Conservation (phyloP, 2,797 vertebrate species). For the Poeciliopsis turneri region DNA sequence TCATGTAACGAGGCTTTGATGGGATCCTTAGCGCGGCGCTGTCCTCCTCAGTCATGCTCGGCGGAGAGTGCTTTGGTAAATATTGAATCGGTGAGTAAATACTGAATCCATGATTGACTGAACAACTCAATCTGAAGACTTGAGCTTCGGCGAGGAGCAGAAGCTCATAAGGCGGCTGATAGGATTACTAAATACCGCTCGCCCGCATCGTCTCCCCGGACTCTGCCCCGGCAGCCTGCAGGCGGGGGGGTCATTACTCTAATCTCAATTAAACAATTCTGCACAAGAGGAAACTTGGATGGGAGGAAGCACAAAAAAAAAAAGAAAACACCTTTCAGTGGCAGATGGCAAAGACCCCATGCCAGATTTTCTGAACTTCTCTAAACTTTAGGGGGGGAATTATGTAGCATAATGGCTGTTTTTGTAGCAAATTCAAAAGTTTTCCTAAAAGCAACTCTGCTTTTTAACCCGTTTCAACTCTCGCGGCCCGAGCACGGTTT, state of each 20-base stretch:
- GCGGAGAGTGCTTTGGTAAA: slow-evolving; percentile 64
- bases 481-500: slow-evolving; percentile 43
- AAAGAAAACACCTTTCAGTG: slow-evolving; percentile 31
- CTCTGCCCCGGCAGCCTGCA: slow-evolving; percentile 30
- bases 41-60: slow-evolving; percentile 36
- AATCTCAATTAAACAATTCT: slow-evolving; percentile 56
- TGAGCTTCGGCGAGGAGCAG: slow-evolving; percentile 49
- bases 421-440: slow-evolving; percentile 46
- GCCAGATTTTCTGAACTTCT: slow-evolving; percentile 49
- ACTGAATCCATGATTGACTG: slow-evolving; percentile 73
- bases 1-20: slow-evolving; percentile 57
- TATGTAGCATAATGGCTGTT: slow-evolving; percentile 47
- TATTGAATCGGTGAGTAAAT: slow-evolving; percentile 72
- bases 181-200: slow-evolving; percentile 68
- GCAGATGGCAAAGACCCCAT: slow-evolving; percentile 29
- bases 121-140: slow-evolving; percentile 67
- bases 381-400: slow-evolving; percentile 41
- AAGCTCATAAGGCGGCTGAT: slow-evolving; percentile 53
- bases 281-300: slow-evolving; percentile 25
- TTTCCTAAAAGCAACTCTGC: slow-evolving; percentile 54
- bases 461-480: slow-evolving; percentile 42
- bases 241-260: slow-evolving; percentile 51
- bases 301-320: too few species aligned
- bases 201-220: slow-evolving; percentile 37
- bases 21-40: slow-evolving; percentile 40